Conservation (phyloP, 1,140 invertebrate genomes). For the Euglossa dilemma region DNA sequence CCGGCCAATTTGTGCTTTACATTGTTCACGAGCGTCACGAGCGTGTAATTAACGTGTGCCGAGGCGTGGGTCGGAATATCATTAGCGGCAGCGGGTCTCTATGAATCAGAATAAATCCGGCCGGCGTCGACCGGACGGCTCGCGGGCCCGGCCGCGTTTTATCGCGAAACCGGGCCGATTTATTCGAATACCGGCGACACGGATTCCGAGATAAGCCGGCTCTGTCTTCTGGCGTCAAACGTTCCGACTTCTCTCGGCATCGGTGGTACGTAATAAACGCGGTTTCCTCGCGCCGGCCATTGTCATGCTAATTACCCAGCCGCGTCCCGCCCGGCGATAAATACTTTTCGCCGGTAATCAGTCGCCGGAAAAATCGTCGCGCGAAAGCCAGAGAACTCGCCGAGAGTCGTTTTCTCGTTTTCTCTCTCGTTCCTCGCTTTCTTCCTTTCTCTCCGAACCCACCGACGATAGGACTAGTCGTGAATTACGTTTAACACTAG, state of each 20-base stretch:
- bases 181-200: constrained; percentile 42
- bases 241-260: constrained; percentile 15
- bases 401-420: background rate
- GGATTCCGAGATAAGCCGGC: constrained; percentile 37
- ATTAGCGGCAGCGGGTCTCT: constrained; percentile 45
- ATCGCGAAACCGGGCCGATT: constrained; percentile 20
- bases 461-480: background rate
- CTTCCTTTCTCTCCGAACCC: background rate
- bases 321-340: background rate
- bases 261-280: constrained; percentile 1
- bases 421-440: background rate
- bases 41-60: constrained; percentile 50
- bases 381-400: background rate
- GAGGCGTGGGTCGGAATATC: constrained; percentile 45
- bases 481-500: constrained; percentile 20
- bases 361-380: background rate
- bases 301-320: constrained; percentile 29
- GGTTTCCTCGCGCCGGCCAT: constrained; percentile 1
- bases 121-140: background rate
- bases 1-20: constrained; percentile 47
- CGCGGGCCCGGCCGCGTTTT: background rate
- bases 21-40: constrained; percentile 52
- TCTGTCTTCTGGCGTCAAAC: constrained; percentile 26
- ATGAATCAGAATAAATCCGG: constrained; percentile 57
- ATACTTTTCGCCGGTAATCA: constrained; percentile 2